Conservation (phyloP, 2,113 vertebrate genomes). For the Oceanodroma tethys region DNA sequence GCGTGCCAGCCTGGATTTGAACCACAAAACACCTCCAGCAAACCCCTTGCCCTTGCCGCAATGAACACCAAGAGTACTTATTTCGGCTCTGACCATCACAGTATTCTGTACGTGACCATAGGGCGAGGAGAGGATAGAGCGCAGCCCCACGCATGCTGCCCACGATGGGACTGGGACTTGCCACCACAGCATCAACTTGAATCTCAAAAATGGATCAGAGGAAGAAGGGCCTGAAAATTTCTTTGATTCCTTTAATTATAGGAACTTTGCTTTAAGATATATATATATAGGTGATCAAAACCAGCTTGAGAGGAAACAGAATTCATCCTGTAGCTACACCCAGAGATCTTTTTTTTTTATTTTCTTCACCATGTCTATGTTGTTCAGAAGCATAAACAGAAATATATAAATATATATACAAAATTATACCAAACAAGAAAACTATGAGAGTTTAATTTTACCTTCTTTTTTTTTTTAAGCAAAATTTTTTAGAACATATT, state of each 20-base stretch:
- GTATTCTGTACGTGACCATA: background rate
- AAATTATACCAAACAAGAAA: background rate
- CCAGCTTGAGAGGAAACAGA: background rate
- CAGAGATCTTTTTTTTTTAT: background rate
- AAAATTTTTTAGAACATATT: background rate
- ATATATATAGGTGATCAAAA: background rate
- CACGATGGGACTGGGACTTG: background rate
- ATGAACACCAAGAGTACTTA: background rate
- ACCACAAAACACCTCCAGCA: background rate
- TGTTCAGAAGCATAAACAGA: background rate
- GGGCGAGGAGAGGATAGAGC: background rate
- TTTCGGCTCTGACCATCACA: background rate
- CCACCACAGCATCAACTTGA: background rate
- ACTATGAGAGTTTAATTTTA: background rate
- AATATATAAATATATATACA: background rate
- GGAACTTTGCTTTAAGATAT: background rate
- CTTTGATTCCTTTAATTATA: background rate
- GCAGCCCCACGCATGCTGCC: rapidly evolving
- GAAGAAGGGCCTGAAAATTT: background rate
- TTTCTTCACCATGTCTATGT: background rate
- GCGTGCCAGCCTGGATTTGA: background rate
- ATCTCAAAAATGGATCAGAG: background rate
- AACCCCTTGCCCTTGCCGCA: background rate
- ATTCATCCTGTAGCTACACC: background rate
- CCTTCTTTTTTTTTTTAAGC: background rate